Evolutionary conservation across 2,113 vertebrate genomes (phyloP), one percentile per base, ranked within the genome.

Genomic region (Laterallus jamaicensis): DNA sequence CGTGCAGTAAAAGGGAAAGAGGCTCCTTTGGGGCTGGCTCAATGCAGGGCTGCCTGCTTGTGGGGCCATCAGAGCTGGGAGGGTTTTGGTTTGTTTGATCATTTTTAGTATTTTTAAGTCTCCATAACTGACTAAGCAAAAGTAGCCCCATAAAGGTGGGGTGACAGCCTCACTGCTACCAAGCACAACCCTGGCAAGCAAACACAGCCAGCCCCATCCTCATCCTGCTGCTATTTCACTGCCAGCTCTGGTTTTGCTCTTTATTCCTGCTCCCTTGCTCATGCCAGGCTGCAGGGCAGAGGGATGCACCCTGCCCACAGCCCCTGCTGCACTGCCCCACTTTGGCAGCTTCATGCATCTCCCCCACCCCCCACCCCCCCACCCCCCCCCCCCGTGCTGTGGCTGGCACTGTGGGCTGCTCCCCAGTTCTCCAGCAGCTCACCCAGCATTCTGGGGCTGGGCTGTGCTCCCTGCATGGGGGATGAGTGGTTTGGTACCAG

Each of bases 61-160:
- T 4, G 37, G 39, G 25, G 25, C 39, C 29, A 1, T 6, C 0
- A 0, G 24, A 31, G 42, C 25, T 0, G 0, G 49, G 11, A 1
- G 25, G 16, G 5, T 8, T 80, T 86, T 32, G 24, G 11, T 50
- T 50, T 35, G 3, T 60, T 17, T 44, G 42, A 10, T 52, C 66
- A 32, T 24, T 81, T 93, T 87, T 44, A 58, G 26, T 9, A 24
- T 32, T 76, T 82, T 7, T 26, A 59, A 76, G 16, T 9, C n/a
- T 63, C 58, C 42, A 28, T 31, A 5, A 4, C 25, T 47, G 39
- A 15, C 42, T 12, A 3, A 56, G 29, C 6, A 49, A 20, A 69
- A n/a, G 40, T 39, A 54, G n/a, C 71, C 49, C 42, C 5, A 8
- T 11, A 6, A 3, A 8, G 64, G 15, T 1, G 44, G 60, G 88